These are phyloP conservation scores for Rhaphigaster nebulosa DNA, from an alignment of 2,888 invertebrate genomes.

Conservation along the genomic window DNA sequence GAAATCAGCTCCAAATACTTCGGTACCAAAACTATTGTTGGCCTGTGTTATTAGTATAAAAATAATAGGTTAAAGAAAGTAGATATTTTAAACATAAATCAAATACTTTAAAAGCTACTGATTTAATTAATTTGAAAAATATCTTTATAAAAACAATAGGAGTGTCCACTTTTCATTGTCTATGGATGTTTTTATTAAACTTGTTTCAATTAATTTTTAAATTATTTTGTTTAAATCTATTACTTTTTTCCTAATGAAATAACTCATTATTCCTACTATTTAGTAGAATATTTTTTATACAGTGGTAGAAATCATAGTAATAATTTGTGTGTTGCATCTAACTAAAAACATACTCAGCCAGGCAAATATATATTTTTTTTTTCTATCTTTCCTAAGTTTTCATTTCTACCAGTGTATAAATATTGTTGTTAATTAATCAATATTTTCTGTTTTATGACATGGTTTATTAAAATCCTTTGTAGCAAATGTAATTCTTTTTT, in stretches of 20 bases:
- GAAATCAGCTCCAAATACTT: no score
- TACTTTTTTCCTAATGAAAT: background rate
- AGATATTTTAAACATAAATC: no score
- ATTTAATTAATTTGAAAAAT: no score
- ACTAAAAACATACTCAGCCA: background rate
- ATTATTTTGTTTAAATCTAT: background rate
- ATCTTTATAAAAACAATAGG: background rate
- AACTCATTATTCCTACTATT: background rate
- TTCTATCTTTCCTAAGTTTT: background rate
- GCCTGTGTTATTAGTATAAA: no score
- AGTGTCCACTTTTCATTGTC: background rate
- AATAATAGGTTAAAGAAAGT: no score
- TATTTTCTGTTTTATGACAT: constrained; percentile 12
- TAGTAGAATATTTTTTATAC: background rate
- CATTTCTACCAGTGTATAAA: background rate
- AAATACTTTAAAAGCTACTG: no score
- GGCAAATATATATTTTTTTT: background rate
- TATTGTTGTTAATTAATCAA: background rate
- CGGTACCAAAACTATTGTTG: no score
- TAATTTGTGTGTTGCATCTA: background rate
- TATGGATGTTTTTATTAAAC: background rate
- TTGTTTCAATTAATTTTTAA: background rate
- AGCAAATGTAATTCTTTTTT: background rate
- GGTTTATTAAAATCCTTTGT: background rate
- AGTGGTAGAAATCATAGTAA: background rate